A percentile compares a stretch with the other conserved stretches of the same genome.
Conservation (phyloP, 1,140 invertebrate species). For the Spodoptera frugiperda region DNA sequence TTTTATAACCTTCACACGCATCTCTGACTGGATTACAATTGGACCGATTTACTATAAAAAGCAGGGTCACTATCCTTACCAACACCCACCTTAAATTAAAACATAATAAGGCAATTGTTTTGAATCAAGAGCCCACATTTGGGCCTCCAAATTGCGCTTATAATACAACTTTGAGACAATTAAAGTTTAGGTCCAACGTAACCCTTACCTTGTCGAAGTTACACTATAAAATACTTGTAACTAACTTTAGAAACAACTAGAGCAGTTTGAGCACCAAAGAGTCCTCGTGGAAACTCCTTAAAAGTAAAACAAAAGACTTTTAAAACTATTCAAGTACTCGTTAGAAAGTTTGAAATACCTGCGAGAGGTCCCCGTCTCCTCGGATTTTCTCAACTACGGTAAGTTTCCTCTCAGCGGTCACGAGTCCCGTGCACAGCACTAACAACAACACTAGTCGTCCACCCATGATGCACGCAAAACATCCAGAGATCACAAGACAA, state of each 20-base stretch:
- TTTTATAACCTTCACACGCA: no score
- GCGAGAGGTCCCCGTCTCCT: slow-evolving; percentile 77
- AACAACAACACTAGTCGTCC: slow-evolving; percentile 74
- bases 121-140: not conserved
- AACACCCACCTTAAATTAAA: slow-evolving; percentile 14
- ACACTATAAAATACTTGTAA: slow-evolving; percentile 1
- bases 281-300: not conserved
- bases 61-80: not conserved
- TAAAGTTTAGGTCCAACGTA: slow-evolving; percentile 6
- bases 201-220: slow-evolving; percentile 1
- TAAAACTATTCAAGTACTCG: slow-evolving; percentile 48
- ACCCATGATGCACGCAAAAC: slow-evolving; percentile 69
- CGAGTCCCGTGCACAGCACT: slow-evolving; percentile 65
- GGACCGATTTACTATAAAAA: no score
- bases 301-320: slow-evolving; percentile 63
- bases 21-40: no score
- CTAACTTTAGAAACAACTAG: slow-evolving; percentile 16
- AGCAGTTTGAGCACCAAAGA: slow-evolving; percentile 25
- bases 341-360: slow-evolving; percentile 67
- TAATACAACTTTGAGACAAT: not conserved
- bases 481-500: slow-evolving; percentile 60
- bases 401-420: slow-evolving; percentile 70
- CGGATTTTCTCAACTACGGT: slow-evolving; percentile 77
- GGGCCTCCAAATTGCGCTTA: not conserved
- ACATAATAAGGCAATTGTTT: slow-evolving; percentile 3